Evolutionary conservation across 2,797 vertebrate species (phyloP), one percentile per base, ranked within the genome.

Genomic region (Sphenodon punctatus): DNA sequence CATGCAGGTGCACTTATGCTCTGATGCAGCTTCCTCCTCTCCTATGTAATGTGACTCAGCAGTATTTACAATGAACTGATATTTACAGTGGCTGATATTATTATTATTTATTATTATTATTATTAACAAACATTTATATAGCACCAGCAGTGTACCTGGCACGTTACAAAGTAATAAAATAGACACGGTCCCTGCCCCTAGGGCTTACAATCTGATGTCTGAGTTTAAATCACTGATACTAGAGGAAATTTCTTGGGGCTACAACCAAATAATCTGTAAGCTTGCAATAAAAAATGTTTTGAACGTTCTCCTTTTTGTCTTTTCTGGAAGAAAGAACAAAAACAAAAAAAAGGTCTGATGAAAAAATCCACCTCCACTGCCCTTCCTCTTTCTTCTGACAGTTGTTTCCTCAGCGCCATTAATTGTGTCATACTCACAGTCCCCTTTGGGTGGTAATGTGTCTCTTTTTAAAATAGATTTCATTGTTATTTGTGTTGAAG

Each of bases 21-120:
- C 45, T 83, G 38, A 71, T 80, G 85, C 41, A 43, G 22, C 72
- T 78, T 71, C 79, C 59, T 75, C 67, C 19, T 5, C 15, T 69
- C 4, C 10, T 8, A 68, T 13, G 27, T 75, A 39, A 32, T 20
- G 10, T 5, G 55, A 30, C 39, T 77, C n/a, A 67, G 49, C 17
- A 64, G 8, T 58, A 42, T 75, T 75, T 42, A 25, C 39, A 19
- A 34, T 79, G 56, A 77, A 80, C 25, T 10, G 74, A 38, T 25
- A 65, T 8, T 2, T 63, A 1, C 48, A n/a, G n/a, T n/a, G n/a
- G n/a, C n/a, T n/a, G n/a, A n/a, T n/a, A n/a, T n/a, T n/a, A n/a
- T n/a, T n/a, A n/a, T n/a, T n/a, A n/a, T n/a, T n/a, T n/a, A n/a
- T n/a, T n/a, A n/a, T n/a, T n/a, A n/a, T n/a, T 79, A 77, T 4